phyloP scores from a whole-genome alignment of 2,888 invertebrate genomes.

The Myopa tessellatipennis region DNA sequence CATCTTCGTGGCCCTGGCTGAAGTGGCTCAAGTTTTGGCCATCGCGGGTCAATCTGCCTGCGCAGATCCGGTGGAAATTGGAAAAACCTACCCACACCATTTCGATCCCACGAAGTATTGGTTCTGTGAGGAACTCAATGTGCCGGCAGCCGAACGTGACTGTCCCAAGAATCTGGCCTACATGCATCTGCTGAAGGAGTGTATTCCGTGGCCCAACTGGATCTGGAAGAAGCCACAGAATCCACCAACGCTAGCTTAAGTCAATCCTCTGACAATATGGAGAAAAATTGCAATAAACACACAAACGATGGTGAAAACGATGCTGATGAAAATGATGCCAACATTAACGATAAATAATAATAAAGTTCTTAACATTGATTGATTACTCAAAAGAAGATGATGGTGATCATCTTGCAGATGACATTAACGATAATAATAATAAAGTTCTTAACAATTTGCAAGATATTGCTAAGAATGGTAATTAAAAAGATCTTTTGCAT shows the following conservation, averaged over 20 bases:
- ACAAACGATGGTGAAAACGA: too few relatives aligned
- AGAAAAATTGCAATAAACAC: too few relatives aligned
- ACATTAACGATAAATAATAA: too few relatives aligned
- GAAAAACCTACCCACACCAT: constrained; percentile 59
- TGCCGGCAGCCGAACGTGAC: constrained; percentile 54
- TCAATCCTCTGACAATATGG: too few relatives aligned
- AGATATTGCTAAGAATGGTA: too few relatives aligned
- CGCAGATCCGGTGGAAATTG: constrained; percentile 55
- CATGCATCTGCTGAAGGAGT: constrained; percentile 60
- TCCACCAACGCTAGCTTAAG: constrained; percentile 61
- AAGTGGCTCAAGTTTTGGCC: constrained; percentile 42
- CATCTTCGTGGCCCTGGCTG: constrained; percentile 46
- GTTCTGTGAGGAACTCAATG: constrained; percentile 57
- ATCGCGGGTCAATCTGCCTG: constrained; percentile 63
- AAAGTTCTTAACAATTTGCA: too few relatives aligned
- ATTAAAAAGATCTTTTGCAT: too few relatives aligned
- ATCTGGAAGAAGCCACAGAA: constrained; percentile 61
- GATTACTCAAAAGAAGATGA: too few relatives aligned
- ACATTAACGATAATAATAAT: too few relatives aligned
- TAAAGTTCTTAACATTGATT: too few relatives aligned
- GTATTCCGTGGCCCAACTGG: constrained; percentile 64
- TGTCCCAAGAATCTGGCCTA: constrained; percentile 60
- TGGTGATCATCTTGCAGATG: too few relatives aligned
- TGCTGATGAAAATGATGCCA: too few relatives aligned
- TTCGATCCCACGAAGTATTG: constrained; percentile 64